phyloP scores from a whole-genome alignment of 1,140 invertebrate genomes.

The Bombus waltoni region DNA sequence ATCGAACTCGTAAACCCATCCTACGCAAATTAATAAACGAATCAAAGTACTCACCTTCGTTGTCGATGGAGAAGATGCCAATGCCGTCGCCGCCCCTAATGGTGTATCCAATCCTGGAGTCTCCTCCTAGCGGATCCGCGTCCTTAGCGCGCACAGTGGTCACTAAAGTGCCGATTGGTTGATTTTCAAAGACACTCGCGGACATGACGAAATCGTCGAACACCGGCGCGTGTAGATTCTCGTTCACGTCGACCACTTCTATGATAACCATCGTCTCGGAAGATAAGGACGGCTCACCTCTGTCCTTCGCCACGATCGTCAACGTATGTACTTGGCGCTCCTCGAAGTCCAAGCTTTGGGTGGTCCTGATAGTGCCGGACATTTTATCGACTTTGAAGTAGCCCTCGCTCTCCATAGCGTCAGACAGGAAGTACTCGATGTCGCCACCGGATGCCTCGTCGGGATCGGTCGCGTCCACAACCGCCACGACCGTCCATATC shows the following conservation, averaged over 20 bases:
- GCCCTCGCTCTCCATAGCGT: slow-evolving; percentile 85
- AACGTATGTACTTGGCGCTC: slow-evolving; percentile 94
- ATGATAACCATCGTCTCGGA: slow-evolving; percentile 91
- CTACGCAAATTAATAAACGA: too few relatives aligned
- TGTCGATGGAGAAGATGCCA: slow-evolving; percentile 95
- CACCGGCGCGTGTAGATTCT: slow-evolving; percentile 92
- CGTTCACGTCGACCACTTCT: slow-evolving; percentile 96
- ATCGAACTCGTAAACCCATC: too few relatives aligned
- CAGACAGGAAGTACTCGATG: slow-evolving; percentile 89
- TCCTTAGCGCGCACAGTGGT: slow-evolving; percentile 91
- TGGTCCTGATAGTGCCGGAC: slow-evolving; percentile 92
- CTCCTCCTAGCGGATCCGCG: slow-evolving; percentile 89
- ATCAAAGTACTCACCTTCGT: slow-evolving; percentile 87
- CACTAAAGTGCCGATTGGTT: slow-evolving; percentile 88
- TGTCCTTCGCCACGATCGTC: slow-evolving; percentile 91
- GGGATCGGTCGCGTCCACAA: slow-evolving; percentile 93
- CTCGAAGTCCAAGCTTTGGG: slow-evolving; percentile 92
- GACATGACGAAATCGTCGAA: slow-evolving; percentile 92
- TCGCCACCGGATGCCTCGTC: slow-evolving; percentile 92
- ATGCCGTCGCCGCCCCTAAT: slow-evolving; percentile 95
- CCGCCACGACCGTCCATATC: slow-evolving; percentile 91
- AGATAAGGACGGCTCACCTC: slow-evolving; percentile 88
- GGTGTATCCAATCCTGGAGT: slow-evolving; percentile 92
- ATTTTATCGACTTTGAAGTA: slow-evolving; percentile 90
- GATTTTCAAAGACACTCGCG: slow-evolving; percentile 89